Base-by-base conservation (phyloP, 1,140 invertebrate genomes). In the Centruroides vittatus region DNA sequence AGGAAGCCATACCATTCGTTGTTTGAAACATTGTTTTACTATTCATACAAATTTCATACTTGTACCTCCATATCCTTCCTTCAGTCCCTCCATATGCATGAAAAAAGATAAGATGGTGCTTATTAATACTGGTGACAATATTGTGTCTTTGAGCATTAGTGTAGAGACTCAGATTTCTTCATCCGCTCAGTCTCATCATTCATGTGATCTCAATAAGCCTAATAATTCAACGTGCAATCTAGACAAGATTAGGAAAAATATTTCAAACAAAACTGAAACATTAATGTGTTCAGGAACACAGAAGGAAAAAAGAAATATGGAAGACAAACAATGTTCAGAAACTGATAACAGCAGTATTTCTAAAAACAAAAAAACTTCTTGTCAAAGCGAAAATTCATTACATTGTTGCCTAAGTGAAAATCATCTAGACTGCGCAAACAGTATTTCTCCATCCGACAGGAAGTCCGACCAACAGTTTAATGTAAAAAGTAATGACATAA, bases 41-140 rank as follows among this genome's bases (percentile, higher is more conserved):
- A 77, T 86, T 47, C 84, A 86, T 69, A 82, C 83, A 13, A 79
- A 79, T 36, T 85, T 84, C 69, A 81, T 84, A 68, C 76, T 83
- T 58, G 79, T 83, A 41, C 81, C 81, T 48, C 84, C 83, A 7
- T 84, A 80, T 72, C 84, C 84, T 4, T 73, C 75, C 63, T 84
- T 85, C 68, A 75, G 78, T 60, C 78, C 82, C 5, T 70, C 74
- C 23, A 77, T 82, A 11, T 80, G 80, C 66, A 71, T 85, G 54
- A 83, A 82, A 67, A 77, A 79, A 58, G 78, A 81, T 68, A 80
- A 82, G 60, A 77, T 80, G 55, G 80, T 84, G 47, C 77, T 86
- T 10, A 74, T 86, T 23, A 86, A 86, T 67, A 84, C 84, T 5
- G 84, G 84, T 12, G 84, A 85, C 68, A 84, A 84, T 64, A 73